Base-by-base conservation (phyloP, 2,888 invertebrate species). In the Tetrapedia diversipes region DNA sequence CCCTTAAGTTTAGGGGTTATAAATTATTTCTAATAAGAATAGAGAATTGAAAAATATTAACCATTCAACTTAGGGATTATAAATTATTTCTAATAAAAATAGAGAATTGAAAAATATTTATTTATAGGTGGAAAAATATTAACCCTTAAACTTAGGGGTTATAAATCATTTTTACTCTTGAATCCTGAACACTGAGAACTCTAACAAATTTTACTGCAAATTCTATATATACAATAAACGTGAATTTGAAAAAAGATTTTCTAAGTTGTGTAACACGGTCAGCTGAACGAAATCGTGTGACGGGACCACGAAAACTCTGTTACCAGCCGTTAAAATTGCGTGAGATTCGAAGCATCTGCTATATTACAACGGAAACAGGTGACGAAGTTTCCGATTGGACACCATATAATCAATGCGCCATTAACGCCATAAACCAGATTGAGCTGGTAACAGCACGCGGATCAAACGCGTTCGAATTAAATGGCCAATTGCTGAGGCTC, bases 401-500 rank as follows among this genome's bases (percentile, higher is more conserved):
- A 41, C 45, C 37, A 14, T 67, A 59, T 72, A 67, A 67, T 67
- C 67, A 57, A 67, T 49, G 59, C 51, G 61, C 34, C 61, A 45
- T 54, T 63, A 57, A 41, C 56, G 49, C 32, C 45, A 51, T 71
- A 59, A 66, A 66, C 66, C 53, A 45, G 56, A 65, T 60, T 41
- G 72, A 41, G 60, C 60, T 57, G 45, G 43, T 53, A 54, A 67
- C 47, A 34, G 41, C n/a, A 3, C 49, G 24, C 32, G 41, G 57
- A 63, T 69, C 64, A 64, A 37, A 54, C 19, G 41, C 19, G 45
- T 53, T 27, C 22, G 22, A 64, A 53, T 72, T 29, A 60, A 72
- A 67, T 53, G 60, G 37, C n/a, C 37, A 72, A 54, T 67, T 67
- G 29, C n/a, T 53, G 11, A 66, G 43, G 37, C 16, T 45, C 41